Evolutionary conservation across 2,888 invertebrate species (phyloP), one percentile per base, ranked within the genome.

Genomic region (Eupeodes latifasciatus): DNA sequence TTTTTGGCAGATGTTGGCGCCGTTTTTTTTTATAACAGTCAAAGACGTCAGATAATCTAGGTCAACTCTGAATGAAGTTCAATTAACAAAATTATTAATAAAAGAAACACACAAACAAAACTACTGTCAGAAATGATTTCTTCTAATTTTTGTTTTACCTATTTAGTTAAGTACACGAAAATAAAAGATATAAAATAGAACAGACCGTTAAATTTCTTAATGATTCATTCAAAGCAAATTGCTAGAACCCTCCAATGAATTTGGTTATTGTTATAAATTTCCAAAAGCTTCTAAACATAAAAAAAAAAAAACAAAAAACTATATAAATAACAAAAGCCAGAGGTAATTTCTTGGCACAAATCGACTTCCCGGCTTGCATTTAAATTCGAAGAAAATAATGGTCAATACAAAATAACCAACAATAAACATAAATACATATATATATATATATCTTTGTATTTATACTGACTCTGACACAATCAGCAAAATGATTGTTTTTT

Each of bases 361-460:
- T 78, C 77, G 75, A 86, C 78, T 82, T 64, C 64, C 75, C 49
- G 78, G 16, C 82, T 75, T 82, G 82, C 75, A 81, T 82, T 78
- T 69, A 74, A 83, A 67, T 78, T 69, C 53, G 10, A 40, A 34
- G 55, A 71, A 72, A 71, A 72, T 27, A 71, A 82, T 82, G 79
- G 78, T 51, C 82, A 86, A 86, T 51, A 66, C 59, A 55, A 55
- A 72, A 59, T 40, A n/a, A 14, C 72, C 27, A 44, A 72, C 51
- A 67, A 67, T 16, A 66, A 1, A 34, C 7, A 36, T 59, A n/a
- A n/a, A n/a, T n/a, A n/a, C n/a, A n/a, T n/a, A n/a, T n/a, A n/a
- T n/a, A n/a, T n/a, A 47, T 5, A 40, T 40, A 5, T 9, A 40
- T 40, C 5, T 40, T 40, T 40, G 9, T 19, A 19, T 19, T 1